Base-by-base conservation (phyloP, 2,113 vertebrate species). In the Ictalurus punctatus region DNA sequence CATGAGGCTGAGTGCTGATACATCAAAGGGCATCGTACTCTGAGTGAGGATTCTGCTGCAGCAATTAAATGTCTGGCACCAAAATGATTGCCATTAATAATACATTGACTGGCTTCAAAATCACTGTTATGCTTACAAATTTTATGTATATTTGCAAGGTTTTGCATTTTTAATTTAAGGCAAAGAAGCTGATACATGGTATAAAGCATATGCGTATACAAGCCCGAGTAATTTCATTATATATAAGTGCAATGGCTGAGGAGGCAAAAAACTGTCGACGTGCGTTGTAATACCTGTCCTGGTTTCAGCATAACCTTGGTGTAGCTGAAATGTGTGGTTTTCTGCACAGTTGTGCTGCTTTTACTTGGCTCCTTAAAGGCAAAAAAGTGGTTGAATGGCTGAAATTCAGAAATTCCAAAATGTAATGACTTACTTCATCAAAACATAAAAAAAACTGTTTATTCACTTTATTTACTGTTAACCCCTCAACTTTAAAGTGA, bases 51-150 rank as follows among this genome's bases (percentile, higher is more conserved):
- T 83, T 89, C 76, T 86, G 40, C 80, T 63, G 84, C 65, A 76
- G 90, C 88, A 91, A 90, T 93, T 93, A 93, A 89, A 86, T 67
- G 52, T 84, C 80, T 16, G 44, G 56, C 61, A 83, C 21, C 25
- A 17, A 79, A 71, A 88, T 65, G 71, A 86, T 54, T 0, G 13
- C n/a, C 30, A 88, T 95, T 91, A 95, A 94, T 94, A 94, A 95
- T 94, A 87, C 85, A 94, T 78, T 81, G 34, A 1, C 44, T 9
- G 8, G 65, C 84, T 37, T 6, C 25, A 21, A 80, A 71, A 52
- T 85, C 17, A 44, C 82, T 71, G 63, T 61, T 86, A 86, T 81
- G 86, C 88, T 90, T 40, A 52, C 87, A 84, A 87, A 88, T 94
- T 92, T 93, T 63, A 86, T 87, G 40, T 84, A 91, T 92, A 90